These are phyloP conservation scores for Oreochromis grahami DNA, from an alignment of 2,797 vertebrate species.

Conservation along the genomic window DNA sequence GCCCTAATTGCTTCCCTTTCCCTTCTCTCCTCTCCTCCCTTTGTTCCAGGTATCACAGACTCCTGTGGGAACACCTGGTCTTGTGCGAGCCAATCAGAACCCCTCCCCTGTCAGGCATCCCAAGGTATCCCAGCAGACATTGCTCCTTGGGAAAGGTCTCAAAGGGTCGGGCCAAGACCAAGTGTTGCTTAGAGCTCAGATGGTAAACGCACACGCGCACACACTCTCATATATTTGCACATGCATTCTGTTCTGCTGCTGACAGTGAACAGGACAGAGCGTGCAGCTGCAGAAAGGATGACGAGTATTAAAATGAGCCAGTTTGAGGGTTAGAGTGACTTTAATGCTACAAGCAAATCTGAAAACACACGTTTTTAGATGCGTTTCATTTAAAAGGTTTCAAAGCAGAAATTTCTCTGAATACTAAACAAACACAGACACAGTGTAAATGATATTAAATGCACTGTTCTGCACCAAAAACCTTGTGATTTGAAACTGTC, in stretches of 20 bases:
- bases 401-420: background rate
- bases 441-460: rapidly evolving
- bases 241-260: background rate
- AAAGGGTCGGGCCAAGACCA: constrained; percentile 90
- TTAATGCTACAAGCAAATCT: background rate
- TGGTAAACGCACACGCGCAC: constrained; percentile 78
- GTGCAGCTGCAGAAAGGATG: background rate
- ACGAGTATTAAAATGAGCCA: constrained; percentile 1
- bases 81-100: constrained; percentile 85
- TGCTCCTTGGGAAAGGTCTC: constrained; percentile 91
- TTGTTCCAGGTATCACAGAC: constrained; percentile 80
- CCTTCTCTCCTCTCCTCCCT: background rate
- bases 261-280: background rate
- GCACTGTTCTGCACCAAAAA: background rate
- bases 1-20: background rate
- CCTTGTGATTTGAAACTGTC: background rate
- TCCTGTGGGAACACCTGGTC: constrained; percentile 83
- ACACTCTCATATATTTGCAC: background rate
- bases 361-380: background rate
- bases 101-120: constrained; percentile 77
- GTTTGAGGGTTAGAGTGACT: too few species aligned
- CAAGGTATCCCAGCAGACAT: constrained; percentile 87
- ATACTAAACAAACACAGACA: background rate
- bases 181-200: constrained; percentile 95
- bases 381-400: background rate